Conservation (phyloP, 2,797 vertebrate species). For the Loris lydekkerianus region DNA sequence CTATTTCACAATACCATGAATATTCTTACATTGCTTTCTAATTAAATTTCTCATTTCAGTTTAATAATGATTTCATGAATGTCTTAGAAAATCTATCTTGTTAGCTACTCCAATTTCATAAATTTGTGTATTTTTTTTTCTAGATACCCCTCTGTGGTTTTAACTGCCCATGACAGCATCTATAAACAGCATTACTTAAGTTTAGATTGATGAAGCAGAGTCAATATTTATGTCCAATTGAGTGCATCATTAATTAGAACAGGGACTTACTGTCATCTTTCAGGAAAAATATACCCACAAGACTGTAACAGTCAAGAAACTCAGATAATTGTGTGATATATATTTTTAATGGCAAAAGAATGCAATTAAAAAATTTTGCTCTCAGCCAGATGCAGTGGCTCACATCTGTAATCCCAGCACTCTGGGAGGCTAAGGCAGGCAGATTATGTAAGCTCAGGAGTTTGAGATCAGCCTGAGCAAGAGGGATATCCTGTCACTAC, state of each 20-base stretch:
- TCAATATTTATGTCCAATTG: constrained; percentile 75
- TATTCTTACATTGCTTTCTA: constrained; percentile 31
- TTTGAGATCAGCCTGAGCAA: no score
- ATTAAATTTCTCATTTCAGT: constrained; percentile 40
- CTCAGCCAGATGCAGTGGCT: no score
- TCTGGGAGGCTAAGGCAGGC: no score
- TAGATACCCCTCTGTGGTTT: constrained; percentile 33
- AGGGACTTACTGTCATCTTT: constrained; percentile 70
- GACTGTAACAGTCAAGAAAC: constrained; percentile 61
- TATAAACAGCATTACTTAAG: constrained; percentile 71
- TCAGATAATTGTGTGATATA: constrained; percentile 57
- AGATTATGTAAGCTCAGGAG: no score
- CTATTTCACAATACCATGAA: not conserved
- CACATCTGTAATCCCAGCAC: no score
- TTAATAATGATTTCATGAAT: constrained; percentile 43
- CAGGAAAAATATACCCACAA: constrained; percentile 63
- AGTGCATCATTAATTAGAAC: constrained; percentile 79
- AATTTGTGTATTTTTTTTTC: constrained; percentile 11
- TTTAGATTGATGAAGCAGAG: constrained; percentile 75
- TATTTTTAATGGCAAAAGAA: constrained; percentile 68
- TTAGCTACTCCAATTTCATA: constrained; percentile 9
- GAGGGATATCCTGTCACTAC: no score
- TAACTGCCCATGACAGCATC: constrained; percentile 62
- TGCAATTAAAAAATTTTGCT: constrained; percentile 64
- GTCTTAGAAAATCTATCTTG: constrained; percentile 39